Conservation (phyloP, 1,140 invertebrate genomes). For the Anagrus nilaparvatae region DNA sequence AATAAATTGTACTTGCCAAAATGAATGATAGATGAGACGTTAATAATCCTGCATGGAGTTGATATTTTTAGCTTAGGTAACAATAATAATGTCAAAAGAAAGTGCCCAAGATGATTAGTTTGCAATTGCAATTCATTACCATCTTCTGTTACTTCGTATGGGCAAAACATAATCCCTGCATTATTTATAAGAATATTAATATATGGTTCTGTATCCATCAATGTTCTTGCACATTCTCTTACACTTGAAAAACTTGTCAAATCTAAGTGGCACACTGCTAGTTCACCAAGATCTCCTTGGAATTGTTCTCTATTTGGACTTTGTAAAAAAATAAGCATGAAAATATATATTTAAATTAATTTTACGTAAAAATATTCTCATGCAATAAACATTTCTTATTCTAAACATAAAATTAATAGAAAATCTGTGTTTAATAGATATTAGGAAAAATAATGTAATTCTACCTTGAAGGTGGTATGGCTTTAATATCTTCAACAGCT, state of each 20-base stretch:
- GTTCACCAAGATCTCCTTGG: slow-evolving; percentile 42
- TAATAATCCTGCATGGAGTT: slow-evolving; percentile 54
- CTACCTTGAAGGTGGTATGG: slow-evolving; percentile 23
- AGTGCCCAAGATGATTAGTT: slow-evolving; percentile 74
- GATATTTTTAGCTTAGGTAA: slow-evolving; percentile 49
- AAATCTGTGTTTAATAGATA: too few species aligned
- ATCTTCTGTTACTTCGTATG: slow-evolving; percentile 55
- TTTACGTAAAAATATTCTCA: too few species aligned
- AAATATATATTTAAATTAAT: too few species aligned
- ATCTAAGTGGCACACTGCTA: slow-evolving; percentile 54
- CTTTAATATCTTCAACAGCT: slow-evolving; percentile 37
- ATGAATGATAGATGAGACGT: slow-evolving; percentile 57
- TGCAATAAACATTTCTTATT: too few species aligned
- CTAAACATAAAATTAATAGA: too few species aligned
- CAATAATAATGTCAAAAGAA: slow-evolving; percentile 70
- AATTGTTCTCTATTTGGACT: slow-evolving; percentile 26
- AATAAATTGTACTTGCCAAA: too few species aligned
- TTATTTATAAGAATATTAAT: slow-evolving; percentile 73
- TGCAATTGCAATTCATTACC: slow-evolving; percentile 73
- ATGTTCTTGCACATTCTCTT: slow-evolving; percentile 52
- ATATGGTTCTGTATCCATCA: slow-evolving; percentile 48
- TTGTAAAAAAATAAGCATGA: too few species aligned
- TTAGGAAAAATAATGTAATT: not conserved
- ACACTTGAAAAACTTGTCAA: slow-evolving; percentile 63
- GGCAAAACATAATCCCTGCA: slow-evolving; percentile 68